Percentiles rank a stretch among this genome's conserved stretches.
phyloP scores from a whole-genome alignment of 1,140 invertebrate species.

The Drosophila paulistorum region DNA sequence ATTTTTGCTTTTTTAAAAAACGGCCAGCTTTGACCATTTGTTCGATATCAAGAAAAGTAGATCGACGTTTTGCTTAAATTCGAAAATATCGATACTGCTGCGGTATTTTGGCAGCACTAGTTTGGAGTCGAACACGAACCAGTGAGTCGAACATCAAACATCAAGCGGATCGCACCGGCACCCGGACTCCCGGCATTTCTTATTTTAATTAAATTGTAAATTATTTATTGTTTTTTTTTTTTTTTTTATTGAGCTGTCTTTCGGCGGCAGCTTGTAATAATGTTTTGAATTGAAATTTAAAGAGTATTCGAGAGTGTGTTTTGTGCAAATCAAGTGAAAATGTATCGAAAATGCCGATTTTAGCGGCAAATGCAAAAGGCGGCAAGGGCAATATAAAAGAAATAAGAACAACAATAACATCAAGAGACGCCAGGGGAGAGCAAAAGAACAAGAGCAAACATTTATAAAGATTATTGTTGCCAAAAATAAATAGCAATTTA shows the following conservation, averaged over 20 bases:
- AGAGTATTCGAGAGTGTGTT: neutral
- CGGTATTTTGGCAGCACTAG: no score
- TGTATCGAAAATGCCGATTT: slow-evolving; percentile 47
- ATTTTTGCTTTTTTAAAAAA: no score
- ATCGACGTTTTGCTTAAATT: no score
- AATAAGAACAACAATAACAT: neutral
- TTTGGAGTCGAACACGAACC: no score
- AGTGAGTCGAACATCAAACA: neutral
- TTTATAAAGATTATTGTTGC: slow-evolving; percentile 21
- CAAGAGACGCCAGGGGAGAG: slow-evolving; percentile 6
- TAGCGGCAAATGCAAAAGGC: slow-evolving; percentile 44
- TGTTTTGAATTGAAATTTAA: neutral
- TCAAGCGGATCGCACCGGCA: slow-evolving; percentile 8
- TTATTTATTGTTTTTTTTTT: slow-evolving; percentile 11
- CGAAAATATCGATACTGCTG: no score
- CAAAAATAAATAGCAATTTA: slow-evolving; percentile 37
- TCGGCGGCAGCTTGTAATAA: neutral
- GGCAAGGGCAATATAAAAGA: slow-evolving; percentile 36
- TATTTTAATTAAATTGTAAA: slow-evolving; percentile 13
- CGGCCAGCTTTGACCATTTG: no score
- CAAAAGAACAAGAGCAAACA: slow-evolving; percentile 11
- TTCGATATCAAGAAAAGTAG: no score
- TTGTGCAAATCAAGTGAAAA: slow-evolving; percentile 10
- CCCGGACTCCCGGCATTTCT: slow-evolving; percentile 5
- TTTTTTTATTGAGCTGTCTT: neutral